Conservation (phyloP, 2,888 invertebrate genomes). For the Ellobium chinense region DNA sequence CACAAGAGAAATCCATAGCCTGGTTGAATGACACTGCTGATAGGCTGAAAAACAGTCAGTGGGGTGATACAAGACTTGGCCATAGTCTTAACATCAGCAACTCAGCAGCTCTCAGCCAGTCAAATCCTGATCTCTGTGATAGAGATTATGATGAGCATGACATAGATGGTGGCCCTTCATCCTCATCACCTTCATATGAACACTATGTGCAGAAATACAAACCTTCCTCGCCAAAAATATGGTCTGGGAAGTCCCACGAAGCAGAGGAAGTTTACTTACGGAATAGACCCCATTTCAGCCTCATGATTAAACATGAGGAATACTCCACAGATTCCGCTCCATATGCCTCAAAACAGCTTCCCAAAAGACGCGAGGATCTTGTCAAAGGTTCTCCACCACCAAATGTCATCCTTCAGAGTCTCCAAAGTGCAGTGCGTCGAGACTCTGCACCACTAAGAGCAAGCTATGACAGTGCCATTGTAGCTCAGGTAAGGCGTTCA, state of each 20-base stretch:
- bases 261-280: constrained; percentile 42
- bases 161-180: background rate
- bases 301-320: constrained; percentile 27
- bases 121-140: constrained; percentile 4
- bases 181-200: background rate
- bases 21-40: constrained; percentile 31
- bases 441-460: constrained; percentile 58
- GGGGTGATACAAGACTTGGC: background rate
- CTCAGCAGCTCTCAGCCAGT: constrained; percentile 7
- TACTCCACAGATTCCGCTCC: background rate
- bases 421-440: constrained; percentile 44
- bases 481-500: constrained; percentile 54
- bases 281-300: constrained; percentile 43
- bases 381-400: constrained; percentile 67
- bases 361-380: background rate
- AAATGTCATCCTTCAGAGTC: constrained; percentile 60
- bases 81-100: background rate
- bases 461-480: constrained; percentile 60
- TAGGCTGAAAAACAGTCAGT: background rate
- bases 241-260: constrained; percentile 39
- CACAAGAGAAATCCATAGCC: background rate
- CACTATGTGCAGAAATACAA: background rate
- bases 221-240: constrained; percentile 19
- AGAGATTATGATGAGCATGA: background rate
- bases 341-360: background rate